Percentiles rank a stretch among this genome's conserved stretches.
phyloP scores from a whole-genome alignment of 2,888 invertebrate species.

The Tineola bisselliella region DNA sequence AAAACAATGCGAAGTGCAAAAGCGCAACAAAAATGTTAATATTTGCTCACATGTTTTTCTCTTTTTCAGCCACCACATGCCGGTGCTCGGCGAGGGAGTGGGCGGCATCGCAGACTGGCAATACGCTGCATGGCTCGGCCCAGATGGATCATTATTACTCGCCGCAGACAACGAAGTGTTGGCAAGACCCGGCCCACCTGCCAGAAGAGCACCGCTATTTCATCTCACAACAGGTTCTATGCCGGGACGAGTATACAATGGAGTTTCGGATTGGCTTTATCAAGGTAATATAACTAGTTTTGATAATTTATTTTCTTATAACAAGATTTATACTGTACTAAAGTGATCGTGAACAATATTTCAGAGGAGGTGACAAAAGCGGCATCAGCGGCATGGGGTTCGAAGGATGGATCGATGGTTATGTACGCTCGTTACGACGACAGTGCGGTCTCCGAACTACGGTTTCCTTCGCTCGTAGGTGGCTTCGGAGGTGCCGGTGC shows the following conservation, averaged over 20 bases:
- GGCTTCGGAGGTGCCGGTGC: conserved; percentile 72
- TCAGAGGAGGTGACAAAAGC: conserved; percentile 88
- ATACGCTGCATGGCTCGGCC: conserved; percentile 85
- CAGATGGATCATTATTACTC: conserved; percentile 79
- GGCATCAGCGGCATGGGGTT: conserved; percentile 89
- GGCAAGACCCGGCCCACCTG: conserved; percentile 77
- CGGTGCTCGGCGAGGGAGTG: conserved; percentile 82
- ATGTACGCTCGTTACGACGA: conserved; percentile 90
- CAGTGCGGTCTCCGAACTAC: conserved; percentile 77
- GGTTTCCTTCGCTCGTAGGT: conserved; percentile 84
- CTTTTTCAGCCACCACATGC: conserved; percentile 79
- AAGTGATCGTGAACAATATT: conserved; percentile 19
- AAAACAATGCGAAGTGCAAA: too few species aligned
- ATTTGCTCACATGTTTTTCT: neutral
- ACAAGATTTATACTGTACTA: neutral
- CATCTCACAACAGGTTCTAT: conserved; percentile 80
- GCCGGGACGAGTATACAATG: conserved; percentile 88
- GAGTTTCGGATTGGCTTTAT: conserved; percentile 96
- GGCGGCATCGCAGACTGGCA: conserved; percentile 79
- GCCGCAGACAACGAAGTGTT: conserved; percentile 91
- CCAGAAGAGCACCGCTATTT: conserved; percentile 70
- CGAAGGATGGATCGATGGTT: conserved; percentile 81
- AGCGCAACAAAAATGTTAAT: too few species aligned
- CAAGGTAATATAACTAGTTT: conserved; percentile 73
- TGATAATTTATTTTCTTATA: too few species aligned